Evolutionary conservation across 23 tunicate species (phyloP).

Genomic region (Clavelina lepadiformis): DNA sequence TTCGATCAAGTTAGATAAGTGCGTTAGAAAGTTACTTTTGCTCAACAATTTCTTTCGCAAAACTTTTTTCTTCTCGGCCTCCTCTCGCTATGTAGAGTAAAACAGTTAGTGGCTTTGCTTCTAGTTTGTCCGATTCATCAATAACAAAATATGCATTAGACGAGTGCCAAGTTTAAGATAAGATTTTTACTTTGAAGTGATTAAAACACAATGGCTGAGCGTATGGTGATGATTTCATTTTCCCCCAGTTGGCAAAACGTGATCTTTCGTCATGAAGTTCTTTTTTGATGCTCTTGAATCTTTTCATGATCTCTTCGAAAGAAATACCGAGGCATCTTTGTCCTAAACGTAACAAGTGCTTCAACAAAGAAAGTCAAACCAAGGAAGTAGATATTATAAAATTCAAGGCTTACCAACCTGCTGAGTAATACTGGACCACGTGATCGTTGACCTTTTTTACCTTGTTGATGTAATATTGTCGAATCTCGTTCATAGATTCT

Average conservation of each 20-base stretch:
- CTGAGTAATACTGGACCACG: conserved; percentile 77
- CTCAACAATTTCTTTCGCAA: too few relatives aligned
- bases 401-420: conserved; percentile 28
- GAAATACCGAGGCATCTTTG: conserved; percentile 61
- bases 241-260: conserved; percentile 23
- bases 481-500: conserved; percentile 66
- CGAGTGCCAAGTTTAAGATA: too few relatives aligned
- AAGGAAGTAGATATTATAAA: neutral
- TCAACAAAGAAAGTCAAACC: neutral
- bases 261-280: conserved; percentile 36
- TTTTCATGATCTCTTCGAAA: conserved; percentile 35
- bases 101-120: too few relatives aligned
- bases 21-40: too few relatives aligned
- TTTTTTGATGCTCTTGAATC: conserved; percentile 46
- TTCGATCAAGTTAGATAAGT: too few relatives aligned
- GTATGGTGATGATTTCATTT: conserved; percentile 44
- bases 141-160: too few relatives aligned
- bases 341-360: conserved; percentile 7
- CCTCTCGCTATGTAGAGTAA: too few relatives aligned
- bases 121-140: too few relatives aligned
- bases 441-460: conserved; percentile 70
- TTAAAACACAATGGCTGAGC: conserved; percentile 58
- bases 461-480: conserved; percentile 52
- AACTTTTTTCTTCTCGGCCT: too few relatives aligned
- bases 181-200: too few relatives aligned